phyloP scores from a whole-genome alignment of 2,888 invertebrate genomes.

The Empis livida region DNA sequence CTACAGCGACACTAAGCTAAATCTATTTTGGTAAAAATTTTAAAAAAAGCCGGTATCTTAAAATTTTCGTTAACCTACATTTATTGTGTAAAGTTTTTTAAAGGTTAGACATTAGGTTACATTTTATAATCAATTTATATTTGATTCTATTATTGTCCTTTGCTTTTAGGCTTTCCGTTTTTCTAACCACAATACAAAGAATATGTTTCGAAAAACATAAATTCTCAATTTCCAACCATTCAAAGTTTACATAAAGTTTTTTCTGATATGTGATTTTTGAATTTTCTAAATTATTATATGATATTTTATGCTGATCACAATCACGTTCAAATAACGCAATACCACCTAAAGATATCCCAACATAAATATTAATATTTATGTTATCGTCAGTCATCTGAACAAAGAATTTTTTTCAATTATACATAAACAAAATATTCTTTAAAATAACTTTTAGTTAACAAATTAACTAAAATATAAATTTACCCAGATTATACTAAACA shows the following conservation, averaged over 20 bases:
- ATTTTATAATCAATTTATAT: conserved; percentile 63
- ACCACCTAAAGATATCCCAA: conserved; percentile 51
- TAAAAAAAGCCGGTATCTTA: too few relatives aligned
- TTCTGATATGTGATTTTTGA: conserved; percentile 25
- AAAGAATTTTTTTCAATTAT: too few relatives aligned
- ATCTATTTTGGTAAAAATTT: too few relatives aligned
- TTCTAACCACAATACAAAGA: conserved; percentile 45
- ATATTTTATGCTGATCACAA: neutral
- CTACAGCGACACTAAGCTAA: too few relatives aligned
- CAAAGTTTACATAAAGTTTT: conserved; percentile 37
- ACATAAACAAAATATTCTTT: too few relatives aligned
- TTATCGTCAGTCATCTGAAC: neutral
- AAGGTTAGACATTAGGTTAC: conserved; percentile 35
- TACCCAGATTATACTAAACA: conserved; percentile 57
- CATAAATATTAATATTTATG: conserved; percentile 45
- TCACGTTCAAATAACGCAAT: conserved; percentile 24
- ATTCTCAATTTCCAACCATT: conserved; percentile 64
- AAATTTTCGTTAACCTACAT: too few relatives aligned
- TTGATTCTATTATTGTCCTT: conserved; percentile 48
- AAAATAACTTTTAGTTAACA: too few relatives aligned
- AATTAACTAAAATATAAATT: conserved; percentile 14
- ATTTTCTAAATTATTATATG: neutral
- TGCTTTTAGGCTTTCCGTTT: conserved; percentile 40
- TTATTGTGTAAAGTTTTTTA: too few relatives aligned
- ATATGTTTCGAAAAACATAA: conserved; percentile 63